Base-by-base conservation (phyloP, 2,113 vertebrate species). In the Strix aluco region DNA sequence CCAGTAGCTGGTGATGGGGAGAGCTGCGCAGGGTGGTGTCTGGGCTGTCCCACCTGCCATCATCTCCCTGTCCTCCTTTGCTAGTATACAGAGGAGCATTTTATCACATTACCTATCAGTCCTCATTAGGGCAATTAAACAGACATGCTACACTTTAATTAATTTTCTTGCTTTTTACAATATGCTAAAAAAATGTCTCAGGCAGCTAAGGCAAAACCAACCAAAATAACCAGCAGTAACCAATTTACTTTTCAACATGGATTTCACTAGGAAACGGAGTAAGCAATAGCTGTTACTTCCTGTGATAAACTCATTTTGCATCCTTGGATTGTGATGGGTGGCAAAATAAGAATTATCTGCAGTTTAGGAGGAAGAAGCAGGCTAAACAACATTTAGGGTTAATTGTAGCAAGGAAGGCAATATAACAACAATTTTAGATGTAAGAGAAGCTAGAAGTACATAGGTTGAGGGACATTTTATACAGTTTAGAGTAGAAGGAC, bases 381-480 rank as follows among this genome's bases (percentile, higher is more conserved):
- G 44, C 82, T 96, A 75, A 98, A 95, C 49, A 87, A 5, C 40
- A 38, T 46, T 83, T 81, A 79, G 20, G 21, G 67, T 96, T 96
- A 93, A 92, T 95, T 97, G 38, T 58, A 92, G 44, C 49, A 92
- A 66, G 51, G 46, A 96, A 94, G 86, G 40, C 85, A 94, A 78
- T 62, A 25, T 66, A 85, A 73, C 16, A 94, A 36, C 61, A 93
- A n/a, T 95, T 97, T 81, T 54, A 57, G n/a, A 86, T 94, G 47
- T 77, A 71, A 86, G 19, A 66, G 71, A 89, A 97, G 71, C 86
- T 92, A 71, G 66, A 86, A 91, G 62, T 40, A 81, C 19, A 19
- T 46, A 77, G 70, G 57, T 69, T 46, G 29, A 88, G 47, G 13
- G 81, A 70, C 38, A 63, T 81, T 82, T 96, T 92, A 57, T 63